Conservation (phyloP, 53 echinoderm and acorn worm species). For the Luidia sarsii region DNA sequence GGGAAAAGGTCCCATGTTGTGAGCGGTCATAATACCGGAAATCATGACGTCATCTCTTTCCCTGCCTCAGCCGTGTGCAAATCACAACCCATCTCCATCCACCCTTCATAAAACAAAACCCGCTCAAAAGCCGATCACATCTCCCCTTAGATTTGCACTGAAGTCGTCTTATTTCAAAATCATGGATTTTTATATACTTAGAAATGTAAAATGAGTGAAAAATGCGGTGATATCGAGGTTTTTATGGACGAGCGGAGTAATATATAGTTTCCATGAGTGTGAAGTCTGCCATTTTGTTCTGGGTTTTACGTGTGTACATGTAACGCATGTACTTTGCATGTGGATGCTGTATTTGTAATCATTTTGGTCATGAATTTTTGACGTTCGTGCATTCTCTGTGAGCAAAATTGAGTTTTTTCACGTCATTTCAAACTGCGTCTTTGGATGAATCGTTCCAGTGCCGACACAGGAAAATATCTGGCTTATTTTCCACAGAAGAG, state of each 20-base stretch:
- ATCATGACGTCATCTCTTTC: conserved; percentile 45
- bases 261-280: not conserved
- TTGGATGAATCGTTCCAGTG: too few species aligned
- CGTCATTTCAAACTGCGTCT: too few species aligned
- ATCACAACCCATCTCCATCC: not conserved
- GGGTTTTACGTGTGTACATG: not conserved
- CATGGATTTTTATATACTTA: too few species aligned
- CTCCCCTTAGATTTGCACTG: not conserved
- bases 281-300: conserved; percentile 51
- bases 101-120: not conserved
- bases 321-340: not conserved
- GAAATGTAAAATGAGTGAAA: not conserved
- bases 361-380: too few species aligned
- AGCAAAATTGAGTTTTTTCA: too few species aligned
- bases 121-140: not conserved
- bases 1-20: too few species aligned
- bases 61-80: not conserved
- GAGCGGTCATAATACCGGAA: conserved; percentile 50
- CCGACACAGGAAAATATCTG: not conserved
- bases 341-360: too few species aligned
- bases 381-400: too few species aligned
- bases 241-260: conserved; percentile 17
- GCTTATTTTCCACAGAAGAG: not conserved
- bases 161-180: too few species aligned
- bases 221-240: not conserved